Evolutionary conservation across 2,113 vertebrate species (phyloP).

Genomic region (Tragelaphus imberbis): DNA sequence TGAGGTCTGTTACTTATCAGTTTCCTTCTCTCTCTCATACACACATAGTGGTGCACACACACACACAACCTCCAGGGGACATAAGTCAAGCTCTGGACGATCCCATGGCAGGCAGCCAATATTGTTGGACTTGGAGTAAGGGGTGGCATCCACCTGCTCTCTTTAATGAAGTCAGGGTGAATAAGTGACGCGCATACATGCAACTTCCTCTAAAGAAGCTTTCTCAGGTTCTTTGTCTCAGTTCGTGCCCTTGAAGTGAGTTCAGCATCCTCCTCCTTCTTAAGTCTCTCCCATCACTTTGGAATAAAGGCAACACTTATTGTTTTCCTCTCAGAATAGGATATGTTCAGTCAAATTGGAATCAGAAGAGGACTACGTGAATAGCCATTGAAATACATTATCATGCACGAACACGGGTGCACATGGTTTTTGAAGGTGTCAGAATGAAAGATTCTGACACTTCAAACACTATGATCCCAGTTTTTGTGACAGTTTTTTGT

Average conservation of each 20-base stretch:
- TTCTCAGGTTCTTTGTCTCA: neutral
- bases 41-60: neutral
- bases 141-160: neutral
- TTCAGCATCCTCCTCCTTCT: neutral
- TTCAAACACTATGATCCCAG: neutral
- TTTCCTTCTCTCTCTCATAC: neutral
- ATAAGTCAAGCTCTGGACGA: neutral
- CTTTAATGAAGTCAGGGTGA: neutral
- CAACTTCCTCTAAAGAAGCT: neutral
- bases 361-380: neutral
- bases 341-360: neutral
- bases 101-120: neutral
- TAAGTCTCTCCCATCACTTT: neutral
- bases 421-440: neutral
- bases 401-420: accelerated
- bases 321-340: neutral
- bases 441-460: neutral
- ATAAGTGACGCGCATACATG: neutral
- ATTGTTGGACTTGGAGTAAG: neutral
- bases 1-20: neutral
- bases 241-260: neutral
- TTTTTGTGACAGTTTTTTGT: neutral
- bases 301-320: neutral
- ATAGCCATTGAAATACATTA: neutral
- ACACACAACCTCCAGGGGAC: neutral